phyloP scores from a whole-genome alignment of 2,797 vertebrate genomes.

The Orientallactaga sibirica region DNA sequence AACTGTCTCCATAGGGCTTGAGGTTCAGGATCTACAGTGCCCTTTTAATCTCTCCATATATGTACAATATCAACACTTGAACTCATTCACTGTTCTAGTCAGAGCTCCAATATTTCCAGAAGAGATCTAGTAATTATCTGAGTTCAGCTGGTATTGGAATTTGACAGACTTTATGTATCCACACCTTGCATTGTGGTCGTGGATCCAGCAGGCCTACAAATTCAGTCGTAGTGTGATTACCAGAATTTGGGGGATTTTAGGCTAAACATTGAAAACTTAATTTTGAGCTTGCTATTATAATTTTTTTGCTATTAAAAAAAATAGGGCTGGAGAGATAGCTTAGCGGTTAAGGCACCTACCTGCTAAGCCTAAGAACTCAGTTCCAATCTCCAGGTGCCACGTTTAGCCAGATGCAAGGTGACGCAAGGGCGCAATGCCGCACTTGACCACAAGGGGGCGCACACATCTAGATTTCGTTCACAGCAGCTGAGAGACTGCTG shows the following conservation, averaged over 20 bases:
- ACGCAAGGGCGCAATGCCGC: too few species aligned
- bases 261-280: constrained; percentile 33
- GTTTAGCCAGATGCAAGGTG: too few species aligned
- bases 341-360: too few species aligned
- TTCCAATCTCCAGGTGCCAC: too few species aligned
- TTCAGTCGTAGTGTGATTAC: not conserved
- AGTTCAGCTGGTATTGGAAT: not conserved
- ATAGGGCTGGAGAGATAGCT: not conserved
- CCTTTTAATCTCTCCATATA: not conserved
- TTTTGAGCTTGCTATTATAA: not conserved
- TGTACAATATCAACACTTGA: not conserved
- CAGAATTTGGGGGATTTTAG: not conserved
- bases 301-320: not conserved
- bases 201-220: not conserved
- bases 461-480: too few species aligned
- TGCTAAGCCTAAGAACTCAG: too few species aligned
- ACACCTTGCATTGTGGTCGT: constrained; percentile 42
- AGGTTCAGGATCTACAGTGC: not conserved
- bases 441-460: too few species aligned
- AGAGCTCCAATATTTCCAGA: constrained; percentile 16
- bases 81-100: not conserved
- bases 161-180: not conserved
- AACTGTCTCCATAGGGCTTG: not conserved
- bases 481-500: too few species aligned
- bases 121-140: not conserved